Percentiles rank a stretch among this genome's conserved stretches.
Evolutionary conservation across 2,797 vertebrate species (phyloP).

Genomic region (Buphagus erythrorhynchus): DNA sequence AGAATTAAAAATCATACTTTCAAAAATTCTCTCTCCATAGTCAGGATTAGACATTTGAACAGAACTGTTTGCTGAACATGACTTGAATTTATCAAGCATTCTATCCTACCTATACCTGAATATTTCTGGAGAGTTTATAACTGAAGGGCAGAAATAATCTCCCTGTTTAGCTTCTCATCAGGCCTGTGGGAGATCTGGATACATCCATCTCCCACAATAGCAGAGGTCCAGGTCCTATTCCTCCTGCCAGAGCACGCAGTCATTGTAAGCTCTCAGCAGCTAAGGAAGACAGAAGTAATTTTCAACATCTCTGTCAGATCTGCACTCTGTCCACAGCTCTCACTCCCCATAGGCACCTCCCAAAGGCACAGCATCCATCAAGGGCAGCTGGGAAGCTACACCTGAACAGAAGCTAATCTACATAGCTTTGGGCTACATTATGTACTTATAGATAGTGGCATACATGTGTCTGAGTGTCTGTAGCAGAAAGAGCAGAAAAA

Average conservation of each 20-base stretch:
- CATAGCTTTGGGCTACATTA: not conserved
- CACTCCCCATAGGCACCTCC: accelerated
- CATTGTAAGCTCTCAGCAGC: not conserved
- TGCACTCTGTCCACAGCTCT: not conserved
- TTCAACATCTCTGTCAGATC: not conserved
- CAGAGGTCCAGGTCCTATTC: not conserved
- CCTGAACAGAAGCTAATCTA: not conserved
- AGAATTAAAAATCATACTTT: not conserved
- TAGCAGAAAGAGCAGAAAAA: not conserved
- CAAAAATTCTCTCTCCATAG: not conserved
- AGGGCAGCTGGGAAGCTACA: accelerated
- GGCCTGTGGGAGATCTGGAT: not conserved
- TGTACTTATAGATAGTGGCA: not conserved
- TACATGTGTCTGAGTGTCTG: not conserved
- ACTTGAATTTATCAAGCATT: not conserved
- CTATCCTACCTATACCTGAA: not conserved
- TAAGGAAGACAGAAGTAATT: not conserved
- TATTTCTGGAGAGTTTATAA: not conserved
- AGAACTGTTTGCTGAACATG: not conserved
- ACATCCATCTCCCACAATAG: not conserved
- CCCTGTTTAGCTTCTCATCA: not conserved
- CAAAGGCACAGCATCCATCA: not conserved
- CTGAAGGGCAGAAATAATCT: not conserved
- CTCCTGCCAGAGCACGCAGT: not conserved
- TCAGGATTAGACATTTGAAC: not conserved